phyloP scores from a whole-genome alignment of 2,888 invertebrate species.

The Lithophane socia region DNA sequence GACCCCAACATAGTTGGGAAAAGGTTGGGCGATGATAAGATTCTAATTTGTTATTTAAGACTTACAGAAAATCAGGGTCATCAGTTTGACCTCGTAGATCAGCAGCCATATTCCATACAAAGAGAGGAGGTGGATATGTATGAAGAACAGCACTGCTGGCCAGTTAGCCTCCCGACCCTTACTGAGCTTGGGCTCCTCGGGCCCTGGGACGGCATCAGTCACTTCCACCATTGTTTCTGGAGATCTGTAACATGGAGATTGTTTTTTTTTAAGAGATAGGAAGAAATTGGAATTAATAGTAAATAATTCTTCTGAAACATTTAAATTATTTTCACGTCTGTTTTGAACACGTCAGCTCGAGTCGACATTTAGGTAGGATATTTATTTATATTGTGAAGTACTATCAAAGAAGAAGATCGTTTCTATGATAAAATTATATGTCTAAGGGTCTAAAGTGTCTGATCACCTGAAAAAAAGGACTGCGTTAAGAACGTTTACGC shows the following conservation, averaged over 20 bases:
- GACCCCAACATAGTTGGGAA: no score
- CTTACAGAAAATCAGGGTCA: slow-evolving; percentile 92
- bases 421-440: no score
- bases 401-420: no score
- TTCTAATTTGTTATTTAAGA: slow-evolving; percentile 51
- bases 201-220: slow-evolving; percentile 34
- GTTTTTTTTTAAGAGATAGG: background rate
- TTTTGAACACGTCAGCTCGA: background rate
- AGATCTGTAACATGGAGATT: slow-evolving; percentile 28
- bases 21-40: background rate
- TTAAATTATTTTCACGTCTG: no score
- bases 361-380: no score
- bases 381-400: no score
- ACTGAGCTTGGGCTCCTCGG: slow-evolving; percentile 65
- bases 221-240: slow-evolving; percentile 53
- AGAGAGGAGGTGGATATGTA: slow-evolving; percentile 93
- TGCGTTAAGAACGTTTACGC: no score
- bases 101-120: slow-evolving; percentile 92
- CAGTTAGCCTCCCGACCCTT: slow-evolving; percentile 92
- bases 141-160: slow-evolving; percentile 93
- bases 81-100: slow-evolving; percentile 90
- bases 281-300: background rate
- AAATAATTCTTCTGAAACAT: background rate
- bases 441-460: background rate
- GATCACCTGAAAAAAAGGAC: background rate